Percentiles rank a stretch among this genome's conserved stretches.
phyloP scores from a whole-genome alignment of 2,888 invertebrate genomes.

The Andricus quercusramuli region DNA sequence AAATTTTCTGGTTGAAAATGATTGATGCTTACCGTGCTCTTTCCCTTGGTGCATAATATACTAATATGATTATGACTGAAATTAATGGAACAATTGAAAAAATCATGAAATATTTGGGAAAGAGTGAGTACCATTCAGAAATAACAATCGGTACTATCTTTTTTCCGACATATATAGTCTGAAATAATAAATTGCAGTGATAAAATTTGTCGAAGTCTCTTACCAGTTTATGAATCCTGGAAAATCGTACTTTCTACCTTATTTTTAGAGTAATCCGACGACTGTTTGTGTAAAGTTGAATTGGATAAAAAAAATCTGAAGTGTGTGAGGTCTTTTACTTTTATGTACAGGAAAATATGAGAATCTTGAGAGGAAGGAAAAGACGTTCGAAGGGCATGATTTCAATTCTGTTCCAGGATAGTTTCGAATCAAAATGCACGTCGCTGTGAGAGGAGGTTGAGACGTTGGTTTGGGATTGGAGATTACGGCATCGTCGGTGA shows the following conservation, averaged over 20 bases:
- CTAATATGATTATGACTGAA: no score
- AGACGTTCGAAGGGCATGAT: slow-evolving; percentile 10
- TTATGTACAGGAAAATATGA: background rate
- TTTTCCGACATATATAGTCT: no score
- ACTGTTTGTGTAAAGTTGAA: slow-evolving; percentile 4
- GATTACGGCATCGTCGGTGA: slow-evolving; percentile 16
- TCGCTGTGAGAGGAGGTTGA: slow-evolving; percentile 9
- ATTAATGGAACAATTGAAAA: no score
- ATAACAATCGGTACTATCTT: no score
- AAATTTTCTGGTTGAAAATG: no score
- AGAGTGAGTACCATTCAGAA: no score
- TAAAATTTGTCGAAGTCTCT: background rate
- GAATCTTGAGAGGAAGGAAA: background rate
- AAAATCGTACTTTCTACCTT: background rate
- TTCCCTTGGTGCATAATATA: no score
- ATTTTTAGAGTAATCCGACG: background rate
- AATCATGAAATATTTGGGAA: no score
- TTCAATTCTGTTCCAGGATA: slow-evolving; percentile 21
- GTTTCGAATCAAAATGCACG: slow-evolving; percentile 18
- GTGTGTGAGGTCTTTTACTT: slow-evolving; percentile 1
- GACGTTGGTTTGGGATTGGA: slow-evolving; percentile 21
- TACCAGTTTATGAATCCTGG: background rate
- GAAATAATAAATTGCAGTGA: background rate
- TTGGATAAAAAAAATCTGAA: background rate
- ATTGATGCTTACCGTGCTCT: no score